Evolutionary conservation across 2,888 invertebrate genomes (phyloP), one percentile per base, ranked within the genome.

Genomic region (Agonopterix alstromeriana): DNA sequence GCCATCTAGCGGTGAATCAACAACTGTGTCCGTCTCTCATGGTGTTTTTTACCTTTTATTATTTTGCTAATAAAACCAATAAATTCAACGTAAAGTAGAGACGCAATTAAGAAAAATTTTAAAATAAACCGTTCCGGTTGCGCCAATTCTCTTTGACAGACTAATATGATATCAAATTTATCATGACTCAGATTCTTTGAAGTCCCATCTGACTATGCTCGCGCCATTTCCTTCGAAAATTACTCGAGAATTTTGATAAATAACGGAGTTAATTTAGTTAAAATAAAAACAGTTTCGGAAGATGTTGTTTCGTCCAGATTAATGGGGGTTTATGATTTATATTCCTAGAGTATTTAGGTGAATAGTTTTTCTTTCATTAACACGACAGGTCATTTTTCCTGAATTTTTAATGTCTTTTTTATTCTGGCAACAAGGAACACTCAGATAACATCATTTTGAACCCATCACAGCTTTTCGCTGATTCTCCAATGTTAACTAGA

Each of bases 171-270:
- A 57, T 53, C 70, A 70, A 68, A 74, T 81, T 65, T 56, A 61
- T 65, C 59, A 54, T 58, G 62, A 46, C 53, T 52, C 51, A 52
- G 53, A 61, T 57, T 60, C 77, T 81, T 80, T 79, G 79, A 81
- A 67, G 73, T 75, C 60, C 65, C 62, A 56, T 53, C 52, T 48
- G 52, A 55, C 53, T 42, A 51, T 27, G n/a, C 14, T 36, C 53
- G 53, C 50, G 43, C 54, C 54, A 56, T 60, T 61, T 58, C 57
- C 54, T 51, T 36, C 41, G 47, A 40, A 49, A 50, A 55, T 54
- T 48, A 36, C 42, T 35, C 11, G 43, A 12, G 43, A 49, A 43
- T 45, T 27, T 46, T 44, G 47, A 53, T 53, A 51, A 49, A 49
- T 47, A 42, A 35, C 42, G 8, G 9, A 48, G 38, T 43, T 42